phyloP scores from a whole-genome alignment of 2,888 invertebrate species.

The Leptinotarsa peninsularis region DNA sequence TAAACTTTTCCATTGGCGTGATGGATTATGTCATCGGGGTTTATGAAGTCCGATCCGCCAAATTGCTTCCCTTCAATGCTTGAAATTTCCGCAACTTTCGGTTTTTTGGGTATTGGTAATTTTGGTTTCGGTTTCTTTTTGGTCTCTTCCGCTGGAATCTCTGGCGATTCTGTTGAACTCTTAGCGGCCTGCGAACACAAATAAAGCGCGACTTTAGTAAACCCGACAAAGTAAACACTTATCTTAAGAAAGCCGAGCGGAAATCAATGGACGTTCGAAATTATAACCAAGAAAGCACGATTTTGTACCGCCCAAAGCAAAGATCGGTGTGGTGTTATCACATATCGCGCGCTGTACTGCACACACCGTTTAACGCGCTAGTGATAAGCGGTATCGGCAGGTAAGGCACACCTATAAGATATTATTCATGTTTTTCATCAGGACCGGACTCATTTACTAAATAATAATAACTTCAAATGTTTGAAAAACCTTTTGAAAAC shows the following conservation, averaged over 20 bases:
- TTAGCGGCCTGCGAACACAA: slow-evolving; percentile 55
- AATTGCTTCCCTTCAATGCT: slow-evolving; percentile 50
- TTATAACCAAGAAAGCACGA: slow-evolving; percentile 40
- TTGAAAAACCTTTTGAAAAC: not conserved
- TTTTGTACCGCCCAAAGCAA: slow-evolving; percentile 53
- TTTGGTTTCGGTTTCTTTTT: slow-evolving; percentile 45
- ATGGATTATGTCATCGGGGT: slow-evolving; percentile 66
- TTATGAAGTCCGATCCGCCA: slow-evolving; percentile 68
- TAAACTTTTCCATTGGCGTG: slow-evolving; percentile 66
- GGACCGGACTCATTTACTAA: slow-evolving; percentile 24
- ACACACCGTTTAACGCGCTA: slow-evolving; percentile 35
- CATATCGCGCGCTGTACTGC: slow-evolving; percentile 40
- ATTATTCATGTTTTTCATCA: slow-evolving; percentile 30
- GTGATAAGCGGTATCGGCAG: slow-evolving; percentile 50
- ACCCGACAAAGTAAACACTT: slow-evolving; percentile 35
- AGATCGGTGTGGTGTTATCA: slow-evolving; percentile 53
- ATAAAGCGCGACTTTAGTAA: slow-evolving; percentile 53
- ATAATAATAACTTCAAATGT: not conserved
- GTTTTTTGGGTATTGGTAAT: slow-evolving; percentile 38
- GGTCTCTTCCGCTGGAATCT: slow-evolving; percentile 42
- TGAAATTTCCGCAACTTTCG: slow-evolving; percentile 42
- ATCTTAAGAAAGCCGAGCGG: slow-evolving; percentile 25
- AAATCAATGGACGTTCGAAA: slow-evolving; percentile 21
- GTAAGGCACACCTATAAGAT: slow-evolving; percentile 53
- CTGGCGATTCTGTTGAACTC: slow-evolving; percentile 47